phyloP scores from a whole-genome alignment of 2,888 invertebrate genomes.

The Autographa pulchrina region DNA sequence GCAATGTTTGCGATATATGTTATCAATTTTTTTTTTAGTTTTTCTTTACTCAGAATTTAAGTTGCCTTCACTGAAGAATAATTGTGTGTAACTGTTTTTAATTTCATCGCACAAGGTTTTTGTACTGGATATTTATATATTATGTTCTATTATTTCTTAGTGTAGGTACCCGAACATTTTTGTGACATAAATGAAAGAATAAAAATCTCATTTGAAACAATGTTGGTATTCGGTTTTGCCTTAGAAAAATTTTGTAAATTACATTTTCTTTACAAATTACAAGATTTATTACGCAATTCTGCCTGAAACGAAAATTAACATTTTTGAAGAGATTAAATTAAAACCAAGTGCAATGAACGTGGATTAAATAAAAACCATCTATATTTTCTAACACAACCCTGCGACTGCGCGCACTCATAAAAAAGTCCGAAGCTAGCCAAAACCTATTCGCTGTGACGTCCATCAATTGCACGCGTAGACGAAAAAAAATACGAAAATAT shows the following conservation, averaged over 20 bases:
- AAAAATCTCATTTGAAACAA: too few relatives aligned
- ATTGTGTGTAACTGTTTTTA: not conserved
- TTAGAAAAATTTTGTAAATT: not conserved
- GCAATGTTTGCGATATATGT: conserved; percentile 63
- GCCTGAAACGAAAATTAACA: not conserved
- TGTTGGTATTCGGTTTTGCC: not conserved
- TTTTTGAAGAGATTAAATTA: not conserved
- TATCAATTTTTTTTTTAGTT: conserved; percentile 53
- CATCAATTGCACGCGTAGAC: conserved; percentile 27
- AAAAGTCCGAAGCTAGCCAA: conserved; percentile 25
- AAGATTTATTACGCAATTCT: not conserved
- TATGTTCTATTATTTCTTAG: too few relatives aligned
- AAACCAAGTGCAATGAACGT: not conserved
- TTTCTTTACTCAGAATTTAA: not conserved
- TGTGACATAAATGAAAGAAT: too few relatives aligned
- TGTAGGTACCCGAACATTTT: too few relatives aligned
- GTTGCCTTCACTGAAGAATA: not conserved
- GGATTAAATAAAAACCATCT: not conserved
- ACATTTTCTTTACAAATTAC: not conserved
- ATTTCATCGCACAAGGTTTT: not conserved
- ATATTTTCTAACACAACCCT: conserved; percentile 16
- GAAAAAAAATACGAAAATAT: conserved; percentile 23
- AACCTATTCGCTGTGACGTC: conserved; percentile 14
- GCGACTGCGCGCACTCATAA: not conserved
- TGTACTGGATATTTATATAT: not conserved